phyloP scores from a whole-genome alignment of 2,797 vertebrate species.

The Hylomyscus alleni region DNA sequence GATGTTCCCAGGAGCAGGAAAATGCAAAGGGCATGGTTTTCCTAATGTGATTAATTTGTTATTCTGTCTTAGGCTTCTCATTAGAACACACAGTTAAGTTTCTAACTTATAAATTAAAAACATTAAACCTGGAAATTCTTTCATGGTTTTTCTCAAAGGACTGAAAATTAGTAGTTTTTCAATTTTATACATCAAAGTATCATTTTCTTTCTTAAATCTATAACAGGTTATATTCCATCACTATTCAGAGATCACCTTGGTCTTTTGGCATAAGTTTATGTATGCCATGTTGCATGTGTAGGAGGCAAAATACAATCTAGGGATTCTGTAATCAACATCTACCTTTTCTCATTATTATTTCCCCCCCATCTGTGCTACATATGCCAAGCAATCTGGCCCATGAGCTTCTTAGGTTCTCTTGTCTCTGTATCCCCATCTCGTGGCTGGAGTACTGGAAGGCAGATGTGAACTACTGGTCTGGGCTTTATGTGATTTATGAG shows the following conservation, averaged over 20 bases:
- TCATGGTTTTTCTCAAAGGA: slow-evolving; percentile 52
- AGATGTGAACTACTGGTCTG: background rate
- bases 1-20: slow-evolving; percentile 71
- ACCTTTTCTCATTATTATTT: background rate
- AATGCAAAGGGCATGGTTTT: slow-evolving; percentile 75
- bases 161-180: background rate
- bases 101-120: slow-evolving; percentile 62
- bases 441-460: background rate
- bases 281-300: background rate
- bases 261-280: background rate
- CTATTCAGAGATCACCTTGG: background rate
- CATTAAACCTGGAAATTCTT: slow-evolving; percentile 20
- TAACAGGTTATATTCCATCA: slow-evolving; percentile 3
- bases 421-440: background rate
- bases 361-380: background rate
- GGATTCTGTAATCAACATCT: background rate
- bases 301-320: background rate
- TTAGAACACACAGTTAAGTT: slow-evolving; percentile 67
- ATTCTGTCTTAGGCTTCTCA: slow-evolving; percentile 70
- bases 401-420: background rate
- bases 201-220: background rate
- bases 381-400: background rate
- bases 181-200: background rate
- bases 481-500: background rate
- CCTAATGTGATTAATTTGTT: slow-evolving; percentile 77